These are phyloP conservation scores for Boloria selene DNA, from an alignment of 2,888 invertebrate species.

Conservation along the genomic window DNA sequence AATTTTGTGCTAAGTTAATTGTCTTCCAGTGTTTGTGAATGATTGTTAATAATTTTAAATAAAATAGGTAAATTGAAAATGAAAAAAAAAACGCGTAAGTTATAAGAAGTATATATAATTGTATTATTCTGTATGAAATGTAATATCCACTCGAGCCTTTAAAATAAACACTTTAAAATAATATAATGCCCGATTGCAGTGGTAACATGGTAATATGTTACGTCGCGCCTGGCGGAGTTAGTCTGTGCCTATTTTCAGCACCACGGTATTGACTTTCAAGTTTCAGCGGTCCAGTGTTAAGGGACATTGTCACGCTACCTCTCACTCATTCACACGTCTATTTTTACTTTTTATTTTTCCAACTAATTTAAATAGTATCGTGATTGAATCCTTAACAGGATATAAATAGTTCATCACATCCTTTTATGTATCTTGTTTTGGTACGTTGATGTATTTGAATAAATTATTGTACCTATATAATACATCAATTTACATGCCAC, in stretches of 20 bases:
- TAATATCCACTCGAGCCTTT: constrained; percentile 8
- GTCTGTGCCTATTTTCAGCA: constrained; percentile 36
- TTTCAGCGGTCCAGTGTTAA: constrained; percentile 29
- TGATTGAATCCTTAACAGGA: constrained; percentile 13
- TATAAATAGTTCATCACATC: neutral
- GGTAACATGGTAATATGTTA: constrained; percentile 5
- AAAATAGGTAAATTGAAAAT: too few species aligned
- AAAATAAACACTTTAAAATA: constrained; percentile 19
- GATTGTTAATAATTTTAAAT: too few species aligned
- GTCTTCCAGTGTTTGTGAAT: too few species aligned
- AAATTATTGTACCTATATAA: too few species aligned
- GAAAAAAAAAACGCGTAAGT: too few species aligned
- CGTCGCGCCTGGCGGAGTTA: constrained; percentile 22
- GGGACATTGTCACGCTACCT: constrained; percentile 20
- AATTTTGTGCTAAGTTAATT: too few species aligned
- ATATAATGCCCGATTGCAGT: constrained; percentile 17
- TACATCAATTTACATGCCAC: too few species aligned
- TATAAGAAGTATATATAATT: neutral
- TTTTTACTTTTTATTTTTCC: constrained; percentile 18
- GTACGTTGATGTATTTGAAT: too few species aligned
- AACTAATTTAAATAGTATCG: neutral
- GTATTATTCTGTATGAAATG: constrained; percentile 9
- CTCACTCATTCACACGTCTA: constrained; percentile 28
- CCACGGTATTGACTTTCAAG: constrained; percentile 38
- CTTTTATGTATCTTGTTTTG: too few species aligned